phyloP scores from a whole-genome alignment of 2,888 invertebrate genomes.

The Cremastobaeus sp. region DNA sequence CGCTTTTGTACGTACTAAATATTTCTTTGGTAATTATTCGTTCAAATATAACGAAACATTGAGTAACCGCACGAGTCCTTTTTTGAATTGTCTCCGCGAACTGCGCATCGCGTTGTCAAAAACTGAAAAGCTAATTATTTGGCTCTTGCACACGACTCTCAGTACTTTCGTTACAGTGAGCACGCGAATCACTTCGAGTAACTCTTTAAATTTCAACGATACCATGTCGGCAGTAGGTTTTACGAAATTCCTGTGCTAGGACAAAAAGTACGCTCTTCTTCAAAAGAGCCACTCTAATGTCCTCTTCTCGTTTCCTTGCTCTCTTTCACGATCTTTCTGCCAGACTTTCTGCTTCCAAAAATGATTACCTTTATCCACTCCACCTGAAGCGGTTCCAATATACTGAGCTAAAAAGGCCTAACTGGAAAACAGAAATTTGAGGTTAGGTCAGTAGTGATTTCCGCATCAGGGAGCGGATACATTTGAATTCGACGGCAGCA shows the following conservation, averaged over 20 bases:
- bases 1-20: too few species aligned
- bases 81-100: neutral
- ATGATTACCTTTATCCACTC: constrained; percentile 62
- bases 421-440: too few species aligned
- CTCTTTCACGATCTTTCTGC: constrained; percentile 51
- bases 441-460: too few species aligned
- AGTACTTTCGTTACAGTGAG: constrained; percentile 57
- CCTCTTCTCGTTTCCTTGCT: constrained; percentile 56
- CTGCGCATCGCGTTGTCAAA: constrained; percentile 37
- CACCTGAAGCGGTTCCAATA: constrained; percentile 22
- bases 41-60: too few species aligned
- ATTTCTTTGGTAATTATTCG: too few species aligned
- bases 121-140: constrained; percentile 61
- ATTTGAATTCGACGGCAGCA: too few species aligned
- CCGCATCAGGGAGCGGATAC: too few species aligned
- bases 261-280: constrained; percentile 60
- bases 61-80: neutral
- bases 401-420: constrained; percentile 27
- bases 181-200: constrained; percentile 60
- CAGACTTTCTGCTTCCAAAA: constrained; percentile 50
- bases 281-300: constrained; percentile 63
- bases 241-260: constrained; percentile 52
- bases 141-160: constrained; percentile 55
- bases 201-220: constrained; percentile 64
- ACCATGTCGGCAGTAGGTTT: constrained; percentile 51